These are phyloP conservation scores for Salvelinus sp. DNA, from an alignment of 2,113 vertebrate genomes.

Conservation along the genomic window DNA sequence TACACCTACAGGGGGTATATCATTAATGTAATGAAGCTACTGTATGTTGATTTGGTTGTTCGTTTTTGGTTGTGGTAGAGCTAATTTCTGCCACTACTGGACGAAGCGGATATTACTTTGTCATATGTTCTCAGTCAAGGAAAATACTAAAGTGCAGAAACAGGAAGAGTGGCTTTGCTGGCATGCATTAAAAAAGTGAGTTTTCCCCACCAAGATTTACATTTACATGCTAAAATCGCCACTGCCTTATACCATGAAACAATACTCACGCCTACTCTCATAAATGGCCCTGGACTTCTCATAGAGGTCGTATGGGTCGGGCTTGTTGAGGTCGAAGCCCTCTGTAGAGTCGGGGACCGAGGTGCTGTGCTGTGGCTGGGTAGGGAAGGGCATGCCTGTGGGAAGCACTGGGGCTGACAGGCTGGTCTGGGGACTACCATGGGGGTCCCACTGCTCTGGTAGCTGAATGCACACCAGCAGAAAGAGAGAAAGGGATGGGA, in stretches of 20 bases:
- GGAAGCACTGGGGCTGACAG: slow-evolving; percentile 83
- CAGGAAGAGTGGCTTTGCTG: no score
- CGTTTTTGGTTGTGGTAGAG: no score
- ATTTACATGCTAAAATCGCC: background rate
- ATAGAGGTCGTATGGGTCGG: slow-evolving; percentile 97
- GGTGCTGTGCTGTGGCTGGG: slow-evolving; percentile 85
- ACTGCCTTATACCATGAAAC: slow-evolving; percentile 2
- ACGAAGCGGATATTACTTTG: no score
- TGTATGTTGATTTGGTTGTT: no score
- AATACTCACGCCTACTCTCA: slow-evolving; percentile 96
- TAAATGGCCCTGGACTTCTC: slow-evolving; percentile 98
- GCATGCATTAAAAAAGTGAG: no score
- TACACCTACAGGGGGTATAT: no score
- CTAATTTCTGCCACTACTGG: no score
- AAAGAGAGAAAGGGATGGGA: no score
- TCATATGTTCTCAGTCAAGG: no score
- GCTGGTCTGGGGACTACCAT: slow-evolving; percentile 92
- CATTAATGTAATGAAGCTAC: no score
- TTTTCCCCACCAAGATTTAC: background rate
- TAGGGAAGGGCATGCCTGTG: slow-evolving; percentile 85
- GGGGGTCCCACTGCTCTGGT: slow-evolving; percentile 91
- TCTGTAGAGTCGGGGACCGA: slow-evolving; percentile 93
- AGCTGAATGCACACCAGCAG: slow-evolving; percentile 64
- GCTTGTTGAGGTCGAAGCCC: slow-evolving; percentile 93
- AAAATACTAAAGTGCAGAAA: no score